Conservation (phyloP, 2,797 vertebrate genomes). For the Serranus cabrilla region DNA sequence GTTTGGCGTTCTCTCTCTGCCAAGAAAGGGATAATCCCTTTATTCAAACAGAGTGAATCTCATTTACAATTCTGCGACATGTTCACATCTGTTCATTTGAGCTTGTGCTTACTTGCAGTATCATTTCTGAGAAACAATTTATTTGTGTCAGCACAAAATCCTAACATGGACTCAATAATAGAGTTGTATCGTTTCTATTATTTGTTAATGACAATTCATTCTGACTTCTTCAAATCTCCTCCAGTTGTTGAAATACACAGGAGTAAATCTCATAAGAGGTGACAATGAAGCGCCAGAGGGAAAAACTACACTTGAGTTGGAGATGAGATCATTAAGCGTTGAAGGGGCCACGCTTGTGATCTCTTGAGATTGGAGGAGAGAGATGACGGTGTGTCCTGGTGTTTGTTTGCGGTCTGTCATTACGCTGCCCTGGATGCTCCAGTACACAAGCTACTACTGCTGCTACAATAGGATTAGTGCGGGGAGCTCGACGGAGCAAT, state of each 20-base stretch:
- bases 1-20: no score
- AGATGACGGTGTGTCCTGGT: not conserved
- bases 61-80: no score
- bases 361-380: conserved; percentile 50
- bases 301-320: conserved; percentile 22
- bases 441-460: conserved; percentile 41
- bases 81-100: no score
- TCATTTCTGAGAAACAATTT: not conserved
- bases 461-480: conserved; percentile 65
- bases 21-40: no score
- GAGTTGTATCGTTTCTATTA: not conserved
- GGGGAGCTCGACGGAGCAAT: not conserved
- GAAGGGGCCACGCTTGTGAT: conserved; percentile 28
- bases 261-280: conserved; percentile 3
- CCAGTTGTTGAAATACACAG: not conserved
- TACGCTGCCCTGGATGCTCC: conserved; percentile 50
- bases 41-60: no score
- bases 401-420: conserved; percentile 56
- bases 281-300: not conserved
- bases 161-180: not conserved
- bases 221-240: not conserved
- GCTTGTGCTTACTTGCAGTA: no score
- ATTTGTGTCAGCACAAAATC: not conserved
- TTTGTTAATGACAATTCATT: conserved; percentile 1
- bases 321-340: conserved; percentile 15